These are phyloP conservation scores for Archegozetes longisetosus DNA, from an alignment of 1,140 invertebrate species.

Conservation along the genomic window DNA sequence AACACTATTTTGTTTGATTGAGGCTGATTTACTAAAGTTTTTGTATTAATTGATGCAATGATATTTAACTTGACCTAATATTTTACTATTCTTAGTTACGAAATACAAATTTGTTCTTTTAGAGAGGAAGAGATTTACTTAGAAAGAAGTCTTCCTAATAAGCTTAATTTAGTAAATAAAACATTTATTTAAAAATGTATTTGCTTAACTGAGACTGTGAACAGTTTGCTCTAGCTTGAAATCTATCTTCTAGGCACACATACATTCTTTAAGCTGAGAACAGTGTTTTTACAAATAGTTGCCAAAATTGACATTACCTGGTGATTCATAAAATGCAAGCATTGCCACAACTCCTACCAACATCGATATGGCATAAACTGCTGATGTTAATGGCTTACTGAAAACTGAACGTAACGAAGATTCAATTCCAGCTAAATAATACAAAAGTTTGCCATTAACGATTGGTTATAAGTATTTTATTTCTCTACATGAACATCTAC, in stretches of 20 bases:
- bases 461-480: background rate
- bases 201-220: too few relatives aligned
- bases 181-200: conserved; percentile 5
- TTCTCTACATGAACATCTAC: too few relatives aligned
- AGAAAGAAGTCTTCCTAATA: too few relatives aligned
- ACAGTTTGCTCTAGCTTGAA: too few relatives aligned
- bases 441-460: background rate
- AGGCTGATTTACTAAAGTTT: too few relatives aligned
- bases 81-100: too few relatives aligned
- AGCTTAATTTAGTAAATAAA: background rate
- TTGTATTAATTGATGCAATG: too few relatives aligned
- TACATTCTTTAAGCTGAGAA: too few relatives aligned
- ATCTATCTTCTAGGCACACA: too few relatives aligned
- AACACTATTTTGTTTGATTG: background rate
- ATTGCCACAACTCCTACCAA: conserved; percentile 15
- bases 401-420: conserved; percentile 15
- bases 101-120: too few relatives aligned
- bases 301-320: conserved; percentile 4
- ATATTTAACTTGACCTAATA: too few relatives aligned
- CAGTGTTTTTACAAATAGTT: background rate
- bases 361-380: conserved; percentile 14
- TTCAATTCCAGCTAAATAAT: conserved; percentile 1
- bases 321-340: conserved; percentile 21
- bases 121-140: too few relatives aligned
- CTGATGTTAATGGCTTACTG: conserved; percentile 10